A percentile compares a stretch with the other conserved stretches of the same genome.
Evolutionary conservation across 1,140 invertebrate species (phyloP).

Genomic region (Geopemphigus sp.): DNA sequence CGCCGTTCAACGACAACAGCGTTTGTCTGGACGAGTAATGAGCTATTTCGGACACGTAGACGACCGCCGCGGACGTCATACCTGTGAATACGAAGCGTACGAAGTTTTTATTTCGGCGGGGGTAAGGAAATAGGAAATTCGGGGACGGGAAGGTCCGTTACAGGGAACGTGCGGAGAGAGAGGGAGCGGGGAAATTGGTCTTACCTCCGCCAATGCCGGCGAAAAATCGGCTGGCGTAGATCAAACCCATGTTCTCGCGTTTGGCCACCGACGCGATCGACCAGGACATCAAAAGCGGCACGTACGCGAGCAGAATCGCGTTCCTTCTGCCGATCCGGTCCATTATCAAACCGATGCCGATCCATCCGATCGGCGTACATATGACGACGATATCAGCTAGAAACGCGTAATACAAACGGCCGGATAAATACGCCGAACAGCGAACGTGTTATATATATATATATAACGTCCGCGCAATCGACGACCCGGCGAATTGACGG

Average conservation of each 20-base stretch:
- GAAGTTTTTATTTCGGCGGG: no score
- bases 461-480: no score
- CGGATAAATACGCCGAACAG: no score
- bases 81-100: constrained; percentile 54
- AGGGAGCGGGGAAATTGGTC: no score
- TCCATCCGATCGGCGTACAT: constrained; percentile 59
- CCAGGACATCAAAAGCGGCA: constrained; percentile 64
- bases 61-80: constrained; percentile 58
- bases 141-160: no score
- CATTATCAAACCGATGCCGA: constrained; percentile 62
- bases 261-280: constrained; percentile 55
- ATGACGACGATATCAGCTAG: constrained; percentile 62
- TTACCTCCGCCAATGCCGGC: constrained; percentile 59
- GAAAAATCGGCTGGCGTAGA: constrained; percentile 58
- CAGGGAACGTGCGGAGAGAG: no score
- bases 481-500: no score
- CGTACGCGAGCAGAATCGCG: constrained; percentile 59
- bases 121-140: no score
- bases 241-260: constrained; percentile 35
- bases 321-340: constrained; percentile 65
- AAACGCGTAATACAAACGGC: constrained; percentile 51
- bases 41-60: constrained; percentile 63
- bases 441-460: no score
- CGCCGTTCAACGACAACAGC: constrained; percentile 62
- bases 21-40: constrained; percentile 60